Evolutionary conservation across 2,888 invertebrate genomes (phyloP).

Genomic region (Neuroscelio doddi): DNA sequence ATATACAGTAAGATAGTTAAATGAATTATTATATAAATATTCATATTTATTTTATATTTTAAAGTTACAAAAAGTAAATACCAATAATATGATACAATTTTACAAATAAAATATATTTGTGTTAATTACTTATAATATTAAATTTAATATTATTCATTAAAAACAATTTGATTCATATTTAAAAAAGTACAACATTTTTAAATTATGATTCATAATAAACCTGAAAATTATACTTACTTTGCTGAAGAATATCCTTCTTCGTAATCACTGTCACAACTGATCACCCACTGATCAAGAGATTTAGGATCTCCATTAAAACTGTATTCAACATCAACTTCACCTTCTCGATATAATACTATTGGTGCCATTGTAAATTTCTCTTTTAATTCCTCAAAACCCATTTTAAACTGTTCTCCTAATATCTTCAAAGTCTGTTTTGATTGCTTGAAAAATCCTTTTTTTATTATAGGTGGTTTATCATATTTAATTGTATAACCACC

Average conservation of each 20-base stretch:
- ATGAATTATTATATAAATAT: no score
- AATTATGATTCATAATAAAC: not conserved
- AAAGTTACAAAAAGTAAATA: no score
- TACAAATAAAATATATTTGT: no score
- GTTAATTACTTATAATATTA: no score
- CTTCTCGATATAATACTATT: conserved; percentile 73
- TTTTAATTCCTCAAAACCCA: conserved; percentile 75
- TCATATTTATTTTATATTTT: no score
- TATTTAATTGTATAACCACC: conserved; percentile 73
- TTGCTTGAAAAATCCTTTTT: conserved; percentile 72
- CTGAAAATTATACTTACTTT: conserved; percentile 48
- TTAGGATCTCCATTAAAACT: conserved; percentile 78
- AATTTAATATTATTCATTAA: no score
- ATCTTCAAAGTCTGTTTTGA: conserved; percentile 79
- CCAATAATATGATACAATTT: no score
- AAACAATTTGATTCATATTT: not conserved
- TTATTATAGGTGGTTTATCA: conserved; percentile 44
- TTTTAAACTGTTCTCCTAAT: conserved; percentile 80
- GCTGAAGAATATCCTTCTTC: conserved; percentile 78
- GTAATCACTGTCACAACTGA: conserved; percentile 86
- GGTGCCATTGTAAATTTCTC: conserved; percentile 79
- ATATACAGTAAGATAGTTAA: no score
- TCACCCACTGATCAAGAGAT: conserved; percentile 80
- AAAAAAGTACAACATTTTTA: conserved; percentile 8
- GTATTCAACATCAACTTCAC: conserved; percentile 84